Evolutionary conservation across 2,888 invertebrate species (phyloP), one percentile per base, ranked within the genome.

Genomic region (Ganaspis brasiliensis): DNA sequence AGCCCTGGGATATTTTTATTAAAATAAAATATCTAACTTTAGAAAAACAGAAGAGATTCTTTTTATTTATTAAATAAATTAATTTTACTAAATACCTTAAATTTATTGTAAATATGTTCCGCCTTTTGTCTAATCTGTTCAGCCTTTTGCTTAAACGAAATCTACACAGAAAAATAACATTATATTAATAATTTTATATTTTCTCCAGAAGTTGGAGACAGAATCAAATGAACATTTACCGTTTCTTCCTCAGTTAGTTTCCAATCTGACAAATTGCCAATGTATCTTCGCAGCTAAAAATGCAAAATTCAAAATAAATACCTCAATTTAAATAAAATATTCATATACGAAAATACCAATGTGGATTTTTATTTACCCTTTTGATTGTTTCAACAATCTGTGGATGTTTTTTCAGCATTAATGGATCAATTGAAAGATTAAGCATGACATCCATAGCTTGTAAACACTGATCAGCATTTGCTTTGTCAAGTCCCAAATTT

Each of bases 371-470:
- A 49, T 24, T 49, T 84, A 93, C 92, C 78, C 96, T 94, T 85
- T 95, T 95, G 72, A 97, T 93, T 0, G 96, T 97, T 86, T 96
- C 95, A 61, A 97, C 93, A 82, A 96, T 94, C 61, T 95, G 94
- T 0, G 97, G 95, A 92, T 97, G 96, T 84, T 97, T 97, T 75
- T 96, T 93, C 56, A 98, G 90, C 95, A 97, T 96, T 24, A 97
- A 91, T 0, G 95, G 94, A 79, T 95, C 95, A 24, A 96, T 89
- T 5, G 94, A 92, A 77, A 96, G 87, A 8, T 93, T 93, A 88
- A 92, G 86, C 83, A 93, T 91, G 12, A 95, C 94, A 57, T 96
- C 95, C 82, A 97, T 92, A 1, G 95, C 92, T 72, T 94, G 94
- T 45, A 97, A 90, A 80, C 97, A 96, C 75, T 94, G 92, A 45